A percentile compares a stretch with the other conserved stretches of the same genome.
These are phyloP conservation scores for Argynnis bischoffii DNA, from an alignment of 2,888 invertebrate species.

Conservation along the genomic window DNA sequence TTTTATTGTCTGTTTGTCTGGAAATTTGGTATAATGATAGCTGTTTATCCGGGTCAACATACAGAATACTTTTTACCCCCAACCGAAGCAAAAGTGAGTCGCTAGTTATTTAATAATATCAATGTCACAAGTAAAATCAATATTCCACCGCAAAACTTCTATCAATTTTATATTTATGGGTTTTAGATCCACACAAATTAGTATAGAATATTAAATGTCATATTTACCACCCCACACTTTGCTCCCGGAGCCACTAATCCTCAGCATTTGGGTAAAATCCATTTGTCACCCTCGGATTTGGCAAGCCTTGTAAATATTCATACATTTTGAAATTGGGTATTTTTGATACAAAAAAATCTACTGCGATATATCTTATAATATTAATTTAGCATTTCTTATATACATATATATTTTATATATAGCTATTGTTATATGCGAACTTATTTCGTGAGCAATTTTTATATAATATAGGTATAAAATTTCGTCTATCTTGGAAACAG, in stretches of 20 bases:
- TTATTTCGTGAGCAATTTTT: too few relatives aligned
- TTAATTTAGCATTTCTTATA: background rate
- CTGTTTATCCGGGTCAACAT: too few relatives aligned
- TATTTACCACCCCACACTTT: slow-evolving; percentile 57
- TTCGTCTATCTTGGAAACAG: too few relatives aligned
- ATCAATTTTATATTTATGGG: slow-evolving; percentile 18
- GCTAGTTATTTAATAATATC: too few relatives aligned
- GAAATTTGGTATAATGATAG: too few relatives aligned
- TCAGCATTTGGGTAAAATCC: slow-evolving; percentile 51
- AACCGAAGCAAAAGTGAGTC: too few relatives aligned
- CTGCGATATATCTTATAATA: background rate
- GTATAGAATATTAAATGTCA: slow-evolving; percentile 52
- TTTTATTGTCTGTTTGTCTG: too few relatives aligned
- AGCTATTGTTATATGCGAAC: too few relatives aligned
- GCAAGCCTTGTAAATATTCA: slow-evolving; percentile 35
- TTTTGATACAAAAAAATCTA: slow-evolving; percentile 12
- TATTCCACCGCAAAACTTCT: background rate
- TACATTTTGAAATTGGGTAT: slow-evolving; percentile 36
- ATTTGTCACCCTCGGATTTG: slow-evolving; percentile 43
- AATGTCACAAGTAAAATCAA: background rate
- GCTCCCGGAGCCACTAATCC: slow-evolving; percentile 56
- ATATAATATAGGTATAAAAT: too few relatives aligned
- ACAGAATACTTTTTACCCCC: too few relatives aligned
- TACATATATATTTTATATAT: too few relatives aligned
- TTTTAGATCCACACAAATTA: slow-evolving; percentile 47